Evolutionary conservation across 2,888 invertebrate species (phyloP), one percentile per base, ranked within the genome.

Genomic region (Drosophila leonis): DNA sequence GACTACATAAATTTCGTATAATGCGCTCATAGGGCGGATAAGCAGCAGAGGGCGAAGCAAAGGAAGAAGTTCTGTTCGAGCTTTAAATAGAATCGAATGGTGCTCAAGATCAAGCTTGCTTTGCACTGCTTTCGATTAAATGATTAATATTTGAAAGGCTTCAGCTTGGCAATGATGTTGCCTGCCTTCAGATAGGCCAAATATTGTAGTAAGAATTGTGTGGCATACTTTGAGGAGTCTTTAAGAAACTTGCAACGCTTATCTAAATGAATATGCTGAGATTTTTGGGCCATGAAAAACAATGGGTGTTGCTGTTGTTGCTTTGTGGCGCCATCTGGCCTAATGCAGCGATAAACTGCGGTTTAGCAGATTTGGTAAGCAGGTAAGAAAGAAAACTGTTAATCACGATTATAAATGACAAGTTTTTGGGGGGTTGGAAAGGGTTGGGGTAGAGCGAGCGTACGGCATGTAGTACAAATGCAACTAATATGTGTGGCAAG

Each of bases 381-480:
- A 59, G 75, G 56, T 68, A 35, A 44, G 48, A 31, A 49, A 31
- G 48, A 33, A 42, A 52, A 60, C 76, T 39, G 69, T 76, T 78
- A 76, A 74, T 76, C 76, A 76, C 75, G 75, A 76, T 76, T 76
- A 76, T 65, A 42, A 37, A 48, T 62, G 76, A 74, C 79, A 76
- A 60, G 49, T 49, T 51, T 61, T 64, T 44, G 41, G 3, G 18
- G 37, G n/a, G 24, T 20, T 4, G 0, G 33, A 20, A 31, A 49
- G 6, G 29, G 18, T 41, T 24, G 27, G 33, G 33, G 62, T 46
- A 52, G 62, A 54, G 65, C 55, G 52, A 49, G 42, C 46, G 52
- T 49, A 42, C 41, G 59, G 68, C 12, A 6, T 35, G 51, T 37
- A n/a, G 35, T 39, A 39, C 35, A 54, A 39, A 55, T 75, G 76